Evolutionary conservation across 2,888 invertebrate species (phyloP), one percentile per base, ranked within the genome.

Genomic region (Subacronicta megacephala): DNA sequence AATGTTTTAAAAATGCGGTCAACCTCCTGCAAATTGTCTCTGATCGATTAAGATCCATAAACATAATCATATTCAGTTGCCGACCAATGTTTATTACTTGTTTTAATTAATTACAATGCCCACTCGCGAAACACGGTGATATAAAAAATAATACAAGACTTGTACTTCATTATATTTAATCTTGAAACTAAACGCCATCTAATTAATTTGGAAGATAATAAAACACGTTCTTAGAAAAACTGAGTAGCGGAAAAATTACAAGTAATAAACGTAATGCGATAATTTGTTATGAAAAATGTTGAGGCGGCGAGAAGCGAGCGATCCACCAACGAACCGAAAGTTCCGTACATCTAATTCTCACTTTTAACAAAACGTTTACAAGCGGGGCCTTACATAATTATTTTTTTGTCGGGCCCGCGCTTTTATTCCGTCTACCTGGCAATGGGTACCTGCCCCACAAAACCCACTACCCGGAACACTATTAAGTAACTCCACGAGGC

Each of bases 381-480:
- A 74, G 76, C 78, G 62, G 72, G 72, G 72, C 75, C 75, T 79
- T 78, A 78, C 74, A 81, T 80, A 75, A 82, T 82, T 81, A 82
- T 75, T 83, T 85, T 83, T 85, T 83, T 85, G 78, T 81, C 58
- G 67, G 68, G 65, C 64, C 68, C 79, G 72, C 77, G 81, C 77
- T 81, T 82, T 82, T 80, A 80, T 82, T 82, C 79, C 83, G 77
- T 87, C 85, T 90, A 90, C 90, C 91, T 90, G 90, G 78, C 75
- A 53, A 60, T 72, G 68, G 82, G 81, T 91, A 92, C 91, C 91
- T 90, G 92, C 83, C 81, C 81, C 81, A 82, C 82, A 78, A 80
- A 85, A 83, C 80, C 82, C 87, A 86, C 85, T 89, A 88, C 88
- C 89, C 91, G 89, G 90, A 92, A 92, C 90, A 86, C 87, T 85